Evolutionary conservation across 1,140 invertebrate species (phyloP), one percentile per base, ranked within the genome.

Genomic region (Venturia canescens): DNA sequence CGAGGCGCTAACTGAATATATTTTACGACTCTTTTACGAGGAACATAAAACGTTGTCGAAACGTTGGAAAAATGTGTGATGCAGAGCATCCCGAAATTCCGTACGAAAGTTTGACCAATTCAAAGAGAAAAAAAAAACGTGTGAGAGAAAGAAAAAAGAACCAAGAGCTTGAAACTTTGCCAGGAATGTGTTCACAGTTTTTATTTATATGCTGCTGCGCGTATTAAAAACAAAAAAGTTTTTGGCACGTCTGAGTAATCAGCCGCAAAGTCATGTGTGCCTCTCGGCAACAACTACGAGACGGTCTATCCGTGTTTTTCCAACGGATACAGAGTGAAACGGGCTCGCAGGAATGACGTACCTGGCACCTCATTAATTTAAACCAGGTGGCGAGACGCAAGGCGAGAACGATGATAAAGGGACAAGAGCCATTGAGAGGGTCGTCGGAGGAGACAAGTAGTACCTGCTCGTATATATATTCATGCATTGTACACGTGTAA

Each of bases 361-460:
- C 78, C 76, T 79, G 38, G 69, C 70, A 82, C 76, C 76, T 82
- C 80, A 79, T 82, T 82, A 82, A 81, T 81, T 77, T 82, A 82
- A 78, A 79, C 31, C 75, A 57, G 76, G 66, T 69, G 66, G 66
- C 50, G 48, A 74, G 63, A 60, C 53, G 34, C 69, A 50, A 50
- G 78, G 50, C 63, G n/a, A 44, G 77, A 69, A 78, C 27, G 77
- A 78, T 71, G 66, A 67, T 50, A 69, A 63, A 79, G 77, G 38
- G 63, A 79, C 48, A 79, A 53, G n/a, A 48, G 26, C 3, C 67
- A 26, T 29, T 79, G 29, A 69, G 29, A 69, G 66, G 66, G 66
- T 69, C 66, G 66, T 69, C 66, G 66, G 31, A 31, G 27, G n/a
- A 69, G 66, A 69, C 66, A 66, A 66, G 21, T 57, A 66, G 60